Evolutionary conservation across 2,797 vertebrate species (phyloP), one percentile per base, ranked within the genome.

Genomic region (Mormyrus hasselquistii): DNA sequence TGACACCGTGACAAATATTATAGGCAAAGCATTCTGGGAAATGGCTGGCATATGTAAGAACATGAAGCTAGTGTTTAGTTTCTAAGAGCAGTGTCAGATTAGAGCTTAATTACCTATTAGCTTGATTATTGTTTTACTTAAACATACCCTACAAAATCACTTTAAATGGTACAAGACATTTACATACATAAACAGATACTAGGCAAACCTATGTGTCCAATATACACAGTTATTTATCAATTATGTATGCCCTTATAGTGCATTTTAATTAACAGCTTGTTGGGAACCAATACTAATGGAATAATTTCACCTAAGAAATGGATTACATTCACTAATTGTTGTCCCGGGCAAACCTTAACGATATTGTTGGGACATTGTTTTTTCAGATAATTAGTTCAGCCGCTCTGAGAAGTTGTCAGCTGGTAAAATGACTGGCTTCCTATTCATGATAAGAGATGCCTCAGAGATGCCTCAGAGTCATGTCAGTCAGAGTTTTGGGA

Each of bases 291-390:
- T 41, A 8, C 16, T 44, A 79, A 44, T 79, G 73, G 14, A 79
- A 79, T 79, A 44, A 79, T 79, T 44, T 79, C 1, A 0, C 73
- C 73, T 79, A 16, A 44, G 73, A 79, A 79, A 79, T 44, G 73
- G 34, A 79, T 79, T 44, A 44, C 14, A 44, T 44, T 79, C 34
- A 41, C 38, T 79, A 79, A 44, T 44, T 79, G 73, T n/a, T 79
- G 73, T 79, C 38, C 16, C 5, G 16, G 73, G 16, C 38, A 79
- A 44, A 62, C 59, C n/a, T 22, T 62, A 62, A 62, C 44, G 73
- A 8, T 93, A 94, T 95, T 93, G 93, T 93, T 93, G 92, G 91
- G 92, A 69, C 10, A 69, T 34, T 69, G 65, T 93, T 93, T 94
- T 93, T 93, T 93, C 91, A 91, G 86, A 49, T 89, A 76, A 85